These are phyloP conservation scores for Tenebrio molitor DNA, from an alignment of 1,140 invertebrate species.

Conservation along the genomic window DNA sequence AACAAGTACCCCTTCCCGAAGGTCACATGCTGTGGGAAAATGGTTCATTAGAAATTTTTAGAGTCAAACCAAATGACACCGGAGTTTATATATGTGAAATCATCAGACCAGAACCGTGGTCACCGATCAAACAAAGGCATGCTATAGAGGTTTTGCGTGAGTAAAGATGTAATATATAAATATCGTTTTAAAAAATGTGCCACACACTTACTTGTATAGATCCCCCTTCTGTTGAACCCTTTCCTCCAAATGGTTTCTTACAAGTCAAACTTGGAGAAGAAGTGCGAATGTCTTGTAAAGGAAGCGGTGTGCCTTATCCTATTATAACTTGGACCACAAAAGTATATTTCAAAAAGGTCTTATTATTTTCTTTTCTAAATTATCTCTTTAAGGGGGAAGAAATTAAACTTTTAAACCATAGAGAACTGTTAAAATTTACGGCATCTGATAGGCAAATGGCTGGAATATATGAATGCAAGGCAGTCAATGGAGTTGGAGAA, in stretches of 20 bases:
- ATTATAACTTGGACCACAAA: slow-evolving; percentile 79
- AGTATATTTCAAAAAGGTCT: slow-evolving; percentile 65
- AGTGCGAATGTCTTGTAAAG: slow-evolving; percentile 78
- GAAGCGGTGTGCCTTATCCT: slow-evolving; percentile 77
- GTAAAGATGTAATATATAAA: slow-evolving; percentile 59
- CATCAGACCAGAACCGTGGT: slow-evolving; percentile 71
- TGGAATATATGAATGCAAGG: slow-evolving; percentile 80
- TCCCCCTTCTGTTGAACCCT: slow-evolving; percentile 75
- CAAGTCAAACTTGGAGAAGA: slow-evolving; percentile 80
- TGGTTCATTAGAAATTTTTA: slow-evolving; percentile 77
- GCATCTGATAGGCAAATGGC: slow-evolving; percentile 76
- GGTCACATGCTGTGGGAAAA: slow-evolving; percentile 77
- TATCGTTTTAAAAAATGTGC: not conserved
- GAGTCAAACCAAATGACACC: slow-evolving; percentile 74
- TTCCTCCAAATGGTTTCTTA: slow-evolving; percentile 77
- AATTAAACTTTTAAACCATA: slow-evolving; percentile 74
- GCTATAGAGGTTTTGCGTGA: slow-evolving; percentile 83
- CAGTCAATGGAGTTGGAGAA: slow-evolving; percentile 80
- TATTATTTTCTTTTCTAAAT: slow-evolving; percentile 2
- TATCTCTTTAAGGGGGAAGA: slow-evolving; percentile 70
- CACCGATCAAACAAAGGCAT: slow-evolving; percentile 76
- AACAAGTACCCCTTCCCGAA: slow-evolving; percentile 66
- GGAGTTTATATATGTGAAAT: slow-evolving; percentile 83
- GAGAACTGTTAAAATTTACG: slow-evolving; percentile 75
- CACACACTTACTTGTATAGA: no score